Conservation (phyloP, 92 coral and sea anemone species). For the Porites rus region DNA sequence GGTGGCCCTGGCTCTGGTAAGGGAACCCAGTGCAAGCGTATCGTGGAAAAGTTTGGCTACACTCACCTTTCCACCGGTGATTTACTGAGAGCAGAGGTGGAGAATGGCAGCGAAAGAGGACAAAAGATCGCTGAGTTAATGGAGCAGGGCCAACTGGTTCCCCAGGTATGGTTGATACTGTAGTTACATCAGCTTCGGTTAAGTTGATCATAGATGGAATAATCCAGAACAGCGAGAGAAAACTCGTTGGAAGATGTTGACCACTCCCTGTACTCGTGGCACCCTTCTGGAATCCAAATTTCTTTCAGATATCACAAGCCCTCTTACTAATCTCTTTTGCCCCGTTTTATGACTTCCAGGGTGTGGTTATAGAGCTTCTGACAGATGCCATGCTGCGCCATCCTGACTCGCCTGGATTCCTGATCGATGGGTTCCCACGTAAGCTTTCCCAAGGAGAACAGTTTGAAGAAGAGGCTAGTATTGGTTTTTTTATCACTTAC, state of each 20-base stretch:
- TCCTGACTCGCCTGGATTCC: slow-evolving; percentile 88
- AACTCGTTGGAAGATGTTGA: not conserved
- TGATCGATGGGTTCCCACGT: slow-evolving; percentile 90
- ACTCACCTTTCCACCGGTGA: slow-evolving; percentile 90
- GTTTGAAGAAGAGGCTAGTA: slow-evolving; percentile 82
- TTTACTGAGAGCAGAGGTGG: slow-evolving; percentile 80
- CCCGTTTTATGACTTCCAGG: slow-evolving; percentile 47
- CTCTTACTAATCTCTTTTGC: not conserved
- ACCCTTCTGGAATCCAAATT: not conserved
- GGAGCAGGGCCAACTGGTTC: slow-evolving; percentile 83
- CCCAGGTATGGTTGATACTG: slow-evolving; percentile 61
- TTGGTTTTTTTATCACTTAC: not conserved
- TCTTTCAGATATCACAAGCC: not conserved
- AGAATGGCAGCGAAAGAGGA: slow-evolving; percentile 85
- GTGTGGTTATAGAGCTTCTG: slow-evolving; percentile 72
- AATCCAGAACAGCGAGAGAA: not conserved
- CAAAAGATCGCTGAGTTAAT: slow-evolving; percentile 75
- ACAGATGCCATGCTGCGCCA: slow-evolving; percentile 81
- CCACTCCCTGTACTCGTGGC: too few relatives aligned
- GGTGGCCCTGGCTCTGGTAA: slow-evolving; percentile 99
- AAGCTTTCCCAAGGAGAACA: slow-evolving; percentile 75
- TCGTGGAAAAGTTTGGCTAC: slow-evolving; percentile 85
- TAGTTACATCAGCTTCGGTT: too few relatives aligned
- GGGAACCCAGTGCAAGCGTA: slow-evolving; percentile 91
- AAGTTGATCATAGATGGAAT: not conserved